phyloP scores from a whole-genome alignment of 2,888 invertebrate species.

The Andrena haemorrhoa region DNA sequence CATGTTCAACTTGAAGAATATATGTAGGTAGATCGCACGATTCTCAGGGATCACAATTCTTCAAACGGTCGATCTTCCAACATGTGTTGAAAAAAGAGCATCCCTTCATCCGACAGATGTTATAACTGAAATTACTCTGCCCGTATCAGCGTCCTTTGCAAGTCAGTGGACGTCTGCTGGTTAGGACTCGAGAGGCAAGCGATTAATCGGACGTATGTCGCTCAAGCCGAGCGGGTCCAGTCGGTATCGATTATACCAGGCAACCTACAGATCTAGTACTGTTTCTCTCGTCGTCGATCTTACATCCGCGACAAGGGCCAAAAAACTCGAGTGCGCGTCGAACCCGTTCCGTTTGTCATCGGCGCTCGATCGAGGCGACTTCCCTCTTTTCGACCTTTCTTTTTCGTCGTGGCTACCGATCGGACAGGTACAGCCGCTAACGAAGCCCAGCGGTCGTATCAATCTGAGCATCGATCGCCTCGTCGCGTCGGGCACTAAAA shows the following conservation, averaged over 20 bases:
- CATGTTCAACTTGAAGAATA: no score
- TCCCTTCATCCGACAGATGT: no score
- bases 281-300: constrained; percentile 36
- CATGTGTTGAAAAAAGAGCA: no score
- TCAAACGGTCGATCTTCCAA: no score
- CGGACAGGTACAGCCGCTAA: constrained; percentile 49
- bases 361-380: constrained; percentile 36
- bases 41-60: no score
- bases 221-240: constrained; percentile 7
- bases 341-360: constrained; percentile 42
- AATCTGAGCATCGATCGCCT: constrained; percentile 38
- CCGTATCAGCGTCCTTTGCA: background rate
- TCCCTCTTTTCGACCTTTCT: constrained; percentile 26
- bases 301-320: constrained; percentile 27
- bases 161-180: background rate
- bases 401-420: constrained; percentile 45
- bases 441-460: constrained; percentile 36
- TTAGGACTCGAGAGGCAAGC: constrained; percentile 21
- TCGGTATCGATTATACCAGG: constrained; percentile 58
- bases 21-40: no score
- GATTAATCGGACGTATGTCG: constrained; percentile 64
- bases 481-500: constrained; percentile 40
- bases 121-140: background rate
- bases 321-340: constrained; percentile 32
- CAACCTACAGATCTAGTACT: constrained; percentile 28